Base-by-base conservation (phyloP, 2,797 vertebrate species). In the Xenentodon cancila region DNA sequence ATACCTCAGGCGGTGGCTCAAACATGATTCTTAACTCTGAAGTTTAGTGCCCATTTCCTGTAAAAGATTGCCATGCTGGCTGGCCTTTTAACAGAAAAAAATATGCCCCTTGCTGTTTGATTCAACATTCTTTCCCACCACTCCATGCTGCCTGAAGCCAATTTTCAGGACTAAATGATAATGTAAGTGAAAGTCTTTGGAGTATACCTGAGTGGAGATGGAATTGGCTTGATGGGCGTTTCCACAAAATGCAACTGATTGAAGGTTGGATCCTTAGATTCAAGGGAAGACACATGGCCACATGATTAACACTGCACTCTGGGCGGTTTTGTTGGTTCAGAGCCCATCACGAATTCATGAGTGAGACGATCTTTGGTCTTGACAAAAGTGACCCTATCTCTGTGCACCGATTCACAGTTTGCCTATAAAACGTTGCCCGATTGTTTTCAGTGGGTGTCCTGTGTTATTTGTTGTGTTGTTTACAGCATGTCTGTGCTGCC, bases 141-240 rank as follows among this genome's bases (percentile, higher is more conserved):
- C 80, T 83, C 71, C 56, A 53, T 46, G n/a, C 71, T 5, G 70
- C 76, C 67, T 42, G 49, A 44, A 75, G 82, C 70, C 76, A 82
- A 59, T 85, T 85, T 80, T 64, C 55, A 65, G 62, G 53, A 77
- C 80, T 73, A 71, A 68, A 81, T 32, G 60, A 45, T 56, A 65
- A 68, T 78, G 52, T 48, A 71, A 66, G 77, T 30, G 42, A 62
- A 69, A 65, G 5, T 21, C 47, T 71, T 22, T 34, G 7, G 22
- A 68, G 53, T 53, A 32, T n/a, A 43, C 42, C 52, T 58, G 55
- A 43, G 46, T 48, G 48, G 47, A 53, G 54, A 65, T 27, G 43
- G 46, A 45, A 64, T 55, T 60, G 53, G 61, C 59, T 77, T 49
- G 22, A 68, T 63, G 45, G 58, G 73, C 58, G 32, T 59, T 71